Percentiles rank a stretch among this genome's conserved stretches.
These are phyloP conservation scores for Hydrotaea diabolus DNA, from an alignment of 2,888 invertebrate genomes.

Conservation along the genomic window DNA sequence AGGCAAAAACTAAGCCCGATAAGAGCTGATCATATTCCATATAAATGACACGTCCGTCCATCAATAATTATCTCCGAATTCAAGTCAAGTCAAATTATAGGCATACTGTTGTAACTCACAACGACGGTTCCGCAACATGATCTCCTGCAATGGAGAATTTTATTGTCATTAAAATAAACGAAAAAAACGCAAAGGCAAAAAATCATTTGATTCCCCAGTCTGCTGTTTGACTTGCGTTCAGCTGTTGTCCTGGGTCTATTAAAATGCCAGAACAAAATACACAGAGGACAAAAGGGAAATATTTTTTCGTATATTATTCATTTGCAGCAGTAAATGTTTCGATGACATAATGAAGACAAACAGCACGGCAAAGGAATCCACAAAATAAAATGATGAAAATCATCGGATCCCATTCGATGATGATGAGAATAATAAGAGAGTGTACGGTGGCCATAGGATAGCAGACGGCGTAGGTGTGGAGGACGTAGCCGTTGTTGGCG, in stretches of 20 bases:
- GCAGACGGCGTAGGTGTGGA: background rate
- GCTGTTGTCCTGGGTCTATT: background rate
- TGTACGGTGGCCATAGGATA: background rate
- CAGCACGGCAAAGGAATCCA: constrained; percentile 7
- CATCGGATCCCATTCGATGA: constrained; percentile 1
- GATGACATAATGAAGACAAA: constrained; percentile 57
- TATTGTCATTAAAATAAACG: background rate
- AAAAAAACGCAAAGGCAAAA: background rate
- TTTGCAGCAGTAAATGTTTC: constrained; percentile 24
- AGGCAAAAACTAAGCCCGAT: no score
- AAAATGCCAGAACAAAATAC: background rate
- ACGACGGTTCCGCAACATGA: background rate
- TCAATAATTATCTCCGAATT: no score
- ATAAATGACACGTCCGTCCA: no score
- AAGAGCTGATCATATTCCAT: no score
- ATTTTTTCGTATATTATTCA: constrained; percentile 4
- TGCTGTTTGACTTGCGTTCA: background rate
- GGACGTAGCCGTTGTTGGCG: background rate
- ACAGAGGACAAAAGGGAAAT: background rate
- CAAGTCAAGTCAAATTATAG: no score
- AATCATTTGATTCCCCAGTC: background rate
- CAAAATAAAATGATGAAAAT: background rate
- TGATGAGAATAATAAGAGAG: background rate
- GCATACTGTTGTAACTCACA: background rate
- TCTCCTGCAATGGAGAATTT: background rate